Conservation (phyloP, 1,140 invertebrate species). For the Ganaspis sp. region DNA sequence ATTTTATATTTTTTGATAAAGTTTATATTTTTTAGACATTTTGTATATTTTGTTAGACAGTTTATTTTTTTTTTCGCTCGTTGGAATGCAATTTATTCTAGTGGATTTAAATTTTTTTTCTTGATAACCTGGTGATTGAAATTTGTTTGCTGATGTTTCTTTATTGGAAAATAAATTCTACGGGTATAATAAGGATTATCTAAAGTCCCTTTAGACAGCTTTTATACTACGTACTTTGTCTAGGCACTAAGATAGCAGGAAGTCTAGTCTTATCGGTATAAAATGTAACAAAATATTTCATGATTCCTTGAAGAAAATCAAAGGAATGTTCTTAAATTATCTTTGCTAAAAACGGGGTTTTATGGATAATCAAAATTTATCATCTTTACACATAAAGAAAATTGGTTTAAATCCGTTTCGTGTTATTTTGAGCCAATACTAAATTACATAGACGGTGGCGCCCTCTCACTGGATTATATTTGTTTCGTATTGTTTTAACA, state of each 20-base stretch:
- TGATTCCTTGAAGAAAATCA: not conserved
- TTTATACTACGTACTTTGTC: constrained; percentile 2
- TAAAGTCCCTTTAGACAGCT: not conserved
- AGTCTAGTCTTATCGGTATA: constrained; percentile 8
- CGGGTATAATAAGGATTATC: constrained; percentile 22
- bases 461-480: too few relatives aligned
- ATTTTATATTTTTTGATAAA: too few relatives aligned
- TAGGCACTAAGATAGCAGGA: not conserved
- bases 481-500: too few relatives aligned
- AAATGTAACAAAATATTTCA: constrained; percentile 20
- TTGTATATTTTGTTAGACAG: too few relatives aligned
- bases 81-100: not conserved
- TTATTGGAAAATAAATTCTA: constrained; percentile 8
- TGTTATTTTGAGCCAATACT: too few relatives aligned
- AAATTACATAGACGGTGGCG: too few relatives aligned
- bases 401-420: too few relatives aligned
- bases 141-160: constrained; percentile 10
- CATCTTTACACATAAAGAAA: too few relatives aligned
- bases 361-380: too few relatives aligned
- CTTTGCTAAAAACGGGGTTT: too few relatives aligned
- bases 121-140: not conserved
- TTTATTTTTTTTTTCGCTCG: not conserved
- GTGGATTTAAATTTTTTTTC: not conserved
- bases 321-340: not conserved
- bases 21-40: too few relatives aligned